These are phyloP conservation scores for Gallinago solitaria DNA, from an alignment of 2,797 vertebrate genomes.

Conservation along the genomic window DNA sequence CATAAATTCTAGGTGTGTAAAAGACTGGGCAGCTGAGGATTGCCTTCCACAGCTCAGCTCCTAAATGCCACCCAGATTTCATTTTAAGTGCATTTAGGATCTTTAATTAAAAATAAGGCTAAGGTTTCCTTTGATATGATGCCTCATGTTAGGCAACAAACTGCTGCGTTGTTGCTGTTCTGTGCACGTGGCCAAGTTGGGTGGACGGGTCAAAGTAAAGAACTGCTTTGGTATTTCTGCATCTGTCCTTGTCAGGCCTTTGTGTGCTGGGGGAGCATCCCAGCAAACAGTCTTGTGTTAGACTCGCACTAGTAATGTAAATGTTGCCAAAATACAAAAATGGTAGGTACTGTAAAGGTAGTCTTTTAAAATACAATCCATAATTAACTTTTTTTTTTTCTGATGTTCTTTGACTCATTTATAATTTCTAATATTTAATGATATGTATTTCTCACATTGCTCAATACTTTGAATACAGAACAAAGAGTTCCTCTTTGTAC, in stretches of 20 bases:
- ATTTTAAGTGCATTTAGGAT: neutral
- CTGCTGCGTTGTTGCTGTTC: neutral
- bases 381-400: neutral
- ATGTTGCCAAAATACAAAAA: neutral
- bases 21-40: neutral
- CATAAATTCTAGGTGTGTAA: neutral
- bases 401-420: neutral
- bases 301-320: neutral
- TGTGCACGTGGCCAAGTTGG: fast-evolving
- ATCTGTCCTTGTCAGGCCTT: neutral
- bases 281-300: neutral
- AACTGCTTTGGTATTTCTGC: neutral
- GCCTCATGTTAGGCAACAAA: neutral
- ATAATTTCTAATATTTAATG: neutral
- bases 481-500: neutral
- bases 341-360: neutral
- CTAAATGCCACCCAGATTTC: neutral
- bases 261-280: neutral
- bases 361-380: neutral
- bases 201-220: neutral
- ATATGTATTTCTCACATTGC: neutral
- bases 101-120: neutral
- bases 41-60: fast-evolving
- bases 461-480: neutral
- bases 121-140: neutral